Base-by-base conservation (phyloP, 2,888 invertebrate species). In the Dorcus hopei region DNA sequence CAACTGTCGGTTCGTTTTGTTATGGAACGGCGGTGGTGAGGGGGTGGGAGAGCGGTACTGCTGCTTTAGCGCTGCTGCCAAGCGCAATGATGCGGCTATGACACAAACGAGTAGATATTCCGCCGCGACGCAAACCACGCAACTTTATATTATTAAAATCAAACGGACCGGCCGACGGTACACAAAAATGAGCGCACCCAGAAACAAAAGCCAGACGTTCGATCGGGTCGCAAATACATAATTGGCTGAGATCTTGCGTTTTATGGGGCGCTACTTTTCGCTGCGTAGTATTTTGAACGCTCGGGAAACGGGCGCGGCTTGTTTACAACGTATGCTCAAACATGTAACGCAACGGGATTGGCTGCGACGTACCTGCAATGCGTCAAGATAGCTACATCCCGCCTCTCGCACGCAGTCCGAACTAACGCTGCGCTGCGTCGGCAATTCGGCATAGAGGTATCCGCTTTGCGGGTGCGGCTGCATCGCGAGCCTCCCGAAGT, bases 301-400 rank as follows among this genome's bases (percentile, higher is more conserved):
- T 33, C 7, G 26, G 26, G 82, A 65, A 68, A 81, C 83, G 87
- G 86, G 86, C 83, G 87, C 86, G 85, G 85, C 86, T 85, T 86
- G 83, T 83, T 85, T 85, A 87, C 85, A 83, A 83, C 83, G 82
- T 83, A 83, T 82, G 85, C 79, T 77, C 72, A 74, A 70, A 80
- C 80, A 72, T 48, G 75, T 71, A 72, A 70, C 81, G 84, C 83
- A 82, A 84, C 84, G 83, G 84, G 86, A 89, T 90, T 89, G 89
- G 89, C 83, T 83, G 82, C 79, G 82, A 85, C 86, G 86, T 87
- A 90, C 89, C 90, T 89, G 90, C 90, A 90, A 89, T 90, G 89
- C 89, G 89, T 88, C 89, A 89, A 83, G 80, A 80, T 70, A 79
- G 80, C 81, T 80, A 80, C 79, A 78, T 69, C 71, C 72, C 70